These are phyloP conservation scores for Sesia apiformis DNA, from an alignment of 2,888 invertebrate species.

Conservation along the genomic window DNA sequence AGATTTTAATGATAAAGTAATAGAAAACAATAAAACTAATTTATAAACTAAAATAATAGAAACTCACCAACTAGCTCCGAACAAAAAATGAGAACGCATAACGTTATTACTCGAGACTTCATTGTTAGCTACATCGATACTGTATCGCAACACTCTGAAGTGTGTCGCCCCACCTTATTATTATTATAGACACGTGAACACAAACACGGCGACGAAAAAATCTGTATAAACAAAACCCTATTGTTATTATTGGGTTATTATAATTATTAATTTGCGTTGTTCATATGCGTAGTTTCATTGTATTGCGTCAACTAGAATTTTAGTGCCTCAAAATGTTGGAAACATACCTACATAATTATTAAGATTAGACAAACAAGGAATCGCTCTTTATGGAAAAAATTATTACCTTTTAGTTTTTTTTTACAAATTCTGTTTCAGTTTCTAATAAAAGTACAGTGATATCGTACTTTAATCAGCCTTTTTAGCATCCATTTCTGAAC, in stretches of 20 bases:
- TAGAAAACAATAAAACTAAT: not conserved
- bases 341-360: too few relatives aligned
- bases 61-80: conserved; percentile 31
- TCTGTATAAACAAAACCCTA: conserved; percentile 33
- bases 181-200: conserved; percentile 25
- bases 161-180: conserved; percentile 18
- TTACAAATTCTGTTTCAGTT: too few relatives aligned
- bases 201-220: conserved; percentile 27
- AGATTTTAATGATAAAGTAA: too few relatives aligned
- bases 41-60: not conserved
- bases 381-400: too few relatives aligned
- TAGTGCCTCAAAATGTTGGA: too few relatives aligned
- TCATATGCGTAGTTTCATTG: not conserved
- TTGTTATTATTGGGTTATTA: not conserved
- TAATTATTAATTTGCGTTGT: not conserved
- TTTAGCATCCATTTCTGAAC: too few relatives aligned
- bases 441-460: too few relatives aligned
- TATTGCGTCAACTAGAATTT: not conserved
- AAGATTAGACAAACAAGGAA: too few relatives aligned
- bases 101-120: conserved; percentile 19
- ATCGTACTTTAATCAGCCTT: too few relatives aligned
- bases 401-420: too few relatives aligned
- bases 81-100: conserved; percentile 23
- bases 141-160: conserved; percentile 28
- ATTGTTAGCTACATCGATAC: conserved; percentile 25